A percentile compares a stretch with the other conserved stretches of the same genome.
Conservation (phyloP, 2,888 invertebrate genomes). For the Drosophila yooni region DNA sequence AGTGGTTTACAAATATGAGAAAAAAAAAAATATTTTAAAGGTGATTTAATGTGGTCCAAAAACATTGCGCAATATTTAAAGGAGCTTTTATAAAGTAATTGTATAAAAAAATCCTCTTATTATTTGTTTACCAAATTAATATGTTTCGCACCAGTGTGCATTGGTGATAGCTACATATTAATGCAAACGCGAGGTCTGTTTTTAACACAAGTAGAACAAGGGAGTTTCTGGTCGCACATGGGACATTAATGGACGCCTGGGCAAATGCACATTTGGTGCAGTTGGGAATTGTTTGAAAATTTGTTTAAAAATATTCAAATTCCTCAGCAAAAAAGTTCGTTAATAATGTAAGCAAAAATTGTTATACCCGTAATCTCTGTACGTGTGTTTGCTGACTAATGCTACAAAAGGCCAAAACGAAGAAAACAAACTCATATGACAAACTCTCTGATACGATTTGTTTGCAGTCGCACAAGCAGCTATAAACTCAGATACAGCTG, state of each 20-base stretch:
- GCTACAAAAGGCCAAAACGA: not conserved
- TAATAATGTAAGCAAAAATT: constrained; percentile 12
- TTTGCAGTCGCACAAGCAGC: constrained; percentile 21
- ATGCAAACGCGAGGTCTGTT: constrained; percentile 22
- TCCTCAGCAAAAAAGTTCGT: constrained; percentile 23
- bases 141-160: constrained; percentile 29
- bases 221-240: constrained; percentile 25
- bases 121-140: not conserved
- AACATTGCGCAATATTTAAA: not conserved
- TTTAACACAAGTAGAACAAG: constrained; percentile 19
- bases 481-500: constrained; percentile 9
- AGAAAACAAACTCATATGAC: not conserved
- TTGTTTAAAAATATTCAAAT: constrained; percentile 24
- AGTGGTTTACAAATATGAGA: constrained; percentile 10
- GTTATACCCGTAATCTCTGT: constrained; percentile 6
- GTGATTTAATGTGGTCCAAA: not conserved
- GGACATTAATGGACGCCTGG: constrained; percentile 1
- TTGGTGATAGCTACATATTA: not conserved
- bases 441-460: constrained; percentile 63
- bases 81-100: not conserved
- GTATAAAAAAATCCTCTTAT: not conserved
- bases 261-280: constrained; percentile 6
- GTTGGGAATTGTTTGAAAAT: not conserved
- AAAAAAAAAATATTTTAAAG: not conserved
- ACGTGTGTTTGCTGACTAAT: constrained; percentile 32